Evolutionary conservation across 2,888 invertebrate species (phyloP), one percentile per base, ranked within the genome.

Genomic region (Rapana venosa): DNA sequence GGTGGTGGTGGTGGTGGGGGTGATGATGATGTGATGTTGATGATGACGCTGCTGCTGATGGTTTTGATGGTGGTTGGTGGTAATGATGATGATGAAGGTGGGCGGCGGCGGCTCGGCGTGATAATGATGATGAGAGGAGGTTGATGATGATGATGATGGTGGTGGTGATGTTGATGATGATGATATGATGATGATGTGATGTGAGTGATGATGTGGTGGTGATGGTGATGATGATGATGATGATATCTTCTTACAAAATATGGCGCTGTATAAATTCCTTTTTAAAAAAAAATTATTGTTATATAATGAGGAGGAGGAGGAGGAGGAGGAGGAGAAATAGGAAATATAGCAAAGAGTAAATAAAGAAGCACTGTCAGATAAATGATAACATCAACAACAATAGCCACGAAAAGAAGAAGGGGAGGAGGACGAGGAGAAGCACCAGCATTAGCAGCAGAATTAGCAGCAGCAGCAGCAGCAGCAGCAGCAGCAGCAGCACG

Each of bases 161-260:
- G 87, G 36, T 86, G 56, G 22, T 86, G 86, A 86, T 86, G 86
- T 58, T 86, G 86, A 86, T 86, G 86, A 86, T 85, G 86, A 86
- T 86, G 86, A 86, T 58, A 86, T 86, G 86, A 86, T 86, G 58
- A 86, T 86, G 58, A 86, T 30, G 61, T 61, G 66, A 66, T 66
- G 35, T 8, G 1, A 5, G 4, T 20, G 79, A 35, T 35, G 79
- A 79, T 35, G 79, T 17, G 79, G 17, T 20, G 15, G 35, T 79
- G 79, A 79, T 32, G 17, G 22, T n/a, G n/a, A 35, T 22, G 35
- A 32, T n/a, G 35, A 36, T 35, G 20, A 35, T 35, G 32, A 79
- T 5, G 35, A 47, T n/a, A n/a, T n/a, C n/a, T n/a, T n/a, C n/a
- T n/a, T n/a, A n/a, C n/a, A n/a, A n/a, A n/a, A n/a, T n/a, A n/a